These are phyloP conservation scores for Druceiella hillmani DNA, from an alignment of 2,888 invertebrate species.

Conservation along the genomic window DNA sequence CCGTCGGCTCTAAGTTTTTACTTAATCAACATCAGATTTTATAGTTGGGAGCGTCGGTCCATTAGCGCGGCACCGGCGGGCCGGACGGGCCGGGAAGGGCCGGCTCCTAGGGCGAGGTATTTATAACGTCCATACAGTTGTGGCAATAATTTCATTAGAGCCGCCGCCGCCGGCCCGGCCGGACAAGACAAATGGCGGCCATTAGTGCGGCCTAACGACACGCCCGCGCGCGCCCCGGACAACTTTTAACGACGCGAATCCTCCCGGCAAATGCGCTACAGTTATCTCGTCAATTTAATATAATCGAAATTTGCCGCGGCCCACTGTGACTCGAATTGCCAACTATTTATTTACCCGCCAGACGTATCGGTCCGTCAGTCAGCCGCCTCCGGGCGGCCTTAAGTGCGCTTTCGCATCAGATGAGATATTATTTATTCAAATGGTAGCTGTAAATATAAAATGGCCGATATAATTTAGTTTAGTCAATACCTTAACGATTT, in stretches of 20 bases:
- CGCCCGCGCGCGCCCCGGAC: constrained; percentile 34
- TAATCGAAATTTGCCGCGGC: constrained; percentile 48
- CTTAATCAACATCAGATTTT: too few species aligned
- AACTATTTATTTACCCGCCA: too few species aligned
- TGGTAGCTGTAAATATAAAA: too few species aligned
- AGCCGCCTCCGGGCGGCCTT: too few species aligned
- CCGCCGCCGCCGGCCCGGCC: constrained; percentile 42
- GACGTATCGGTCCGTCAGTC: too few species aligned
- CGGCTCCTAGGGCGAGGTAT: constrained; percentile 40
- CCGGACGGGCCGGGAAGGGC: constrained; percentile 45
- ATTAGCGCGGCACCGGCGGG: constrained; percentile 51
- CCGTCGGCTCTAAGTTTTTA: too few species aligned
- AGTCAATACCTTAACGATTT: too few species aligned
- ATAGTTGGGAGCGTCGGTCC: too few species aligned
- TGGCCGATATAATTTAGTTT: too few species aligned
- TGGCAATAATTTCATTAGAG: constrained; percentile 56
- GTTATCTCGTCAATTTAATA: constrained; percentile 51
- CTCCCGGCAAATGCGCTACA: constrained; percentile 51
- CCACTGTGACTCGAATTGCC: too few species aligned
- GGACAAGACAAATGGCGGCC: constrained; percentile 55
- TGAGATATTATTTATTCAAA: too few species aligned
- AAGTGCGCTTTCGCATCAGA: too few species aligned
- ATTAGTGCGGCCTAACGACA: constrained; percentile 50
- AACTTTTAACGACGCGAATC: constrained; percentile 55
- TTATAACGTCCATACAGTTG: constrained; percentile 53